phyloP scores from a whole-genome alignment of 2,888 invertebrate species.

The Epistrophella euchroma region DNA sequence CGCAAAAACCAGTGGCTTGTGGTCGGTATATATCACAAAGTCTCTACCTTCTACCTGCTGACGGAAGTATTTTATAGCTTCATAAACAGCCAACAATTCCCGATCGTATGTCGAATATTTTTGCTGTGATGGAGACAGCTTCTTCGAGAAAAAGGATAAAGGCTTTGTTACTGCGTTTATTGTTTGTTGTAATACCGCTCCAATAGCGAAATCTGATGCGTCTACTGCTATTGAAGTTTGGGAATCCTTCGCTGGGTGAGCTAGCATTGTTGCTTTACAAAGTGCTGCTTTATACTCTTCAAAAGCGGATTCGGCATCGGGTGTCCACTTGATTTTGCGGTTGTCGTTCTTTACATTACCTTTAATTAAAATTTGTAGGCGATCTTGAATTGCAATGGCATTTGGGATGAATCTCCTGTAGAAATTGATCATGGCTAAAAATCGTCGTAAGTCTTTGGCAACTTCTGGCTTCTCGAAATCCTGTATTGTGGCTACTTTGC shows the following conservation, averaged over 20 bases:
- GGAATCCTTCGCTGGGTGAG: background rate
- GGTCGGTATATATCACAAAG: background rate
- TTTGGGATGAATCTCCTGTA: too few relatives aligned
- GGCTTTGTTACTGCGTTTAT: background rate
- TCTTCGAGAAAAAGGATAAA: background rate
- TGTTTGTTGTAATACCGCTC: background rate
- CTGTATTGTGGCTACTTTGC: too few relatives aligned
- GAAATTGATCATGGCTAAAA: too few relatives aligned
- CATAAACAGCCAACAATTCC: background rate
- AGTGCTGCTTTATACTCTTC: background rate
- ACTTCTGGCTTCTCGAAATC: too few relatives aligned
- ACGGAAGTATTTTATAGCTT: background rate
- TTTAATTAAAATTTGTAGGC: too few relatives aligned
- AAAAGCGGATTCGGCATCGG: too few relatives aligned
- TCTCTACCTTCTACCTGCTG: background rate
- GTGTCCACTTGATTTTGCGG: too few relatives aligned
- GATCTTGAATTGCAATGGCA: too few relatives aligned
- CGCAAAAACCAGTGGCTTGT: background rate
- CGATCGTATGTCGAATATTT: background rate
- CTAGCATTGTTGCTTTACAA: conserved; percentile 3
- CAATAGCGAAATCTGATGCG: background rate
- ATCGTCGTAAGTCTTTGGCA: too few relatives aligned
- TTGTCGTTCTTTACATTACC: too few relatives aligned
- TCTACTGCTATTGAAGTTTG: conserved; percentile 2
- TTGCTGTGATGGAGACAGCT: background rate